Evolutionary conservation across 2,113 vertebrate genomes (phyloP).

Genomic region (Aix galericulata): DNA sequence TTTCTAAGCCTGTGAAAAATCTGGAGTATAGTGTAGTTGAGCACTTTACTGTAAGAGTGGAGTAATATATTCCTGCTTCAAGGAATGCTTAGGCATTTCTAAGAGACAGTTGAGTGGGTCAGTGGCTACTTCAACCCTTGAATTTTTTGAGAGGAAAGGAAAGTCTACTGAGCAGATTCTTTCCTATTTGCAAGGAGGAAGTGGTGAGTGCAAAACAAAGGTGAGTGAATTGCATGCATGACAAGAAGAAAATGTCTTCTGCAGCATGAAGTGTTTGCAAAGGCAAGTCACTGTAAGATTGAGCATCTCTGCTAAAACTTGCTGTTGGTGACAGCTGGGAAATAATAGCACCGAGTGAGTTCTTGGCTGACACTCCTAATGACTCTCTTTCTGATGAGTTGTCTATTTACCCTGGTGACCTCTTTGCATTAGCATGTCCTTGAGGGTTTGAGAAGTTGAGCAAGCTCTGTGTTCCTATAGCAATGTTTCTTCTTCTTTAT

Average conservation of each 20-base stretch:
- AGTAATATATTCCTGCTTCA: accelerated
- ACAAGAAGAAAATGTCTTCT: background rate
- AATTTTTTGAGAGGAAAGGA: background rate
- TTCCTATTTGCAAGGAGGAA: background rate
- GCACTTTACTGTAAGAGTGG: background rate
- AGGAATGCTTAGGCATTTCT: accelerated
- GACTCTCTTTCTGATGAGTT: background rate
- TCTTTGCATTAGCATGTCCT: background rate
- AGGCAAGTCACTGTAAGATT: background rate
- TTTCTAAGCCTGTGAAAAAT: background rate
- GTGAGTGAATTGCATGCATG: accelerated
- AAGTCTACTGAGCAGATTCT: background rate
- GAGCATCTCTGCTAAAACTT: background rate
- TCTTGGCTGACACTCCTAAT: background rate
- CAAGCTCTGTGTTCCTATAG: background rate
- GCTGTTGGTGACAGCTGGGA: accelerated
- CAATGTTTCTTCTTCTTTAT: background rate
- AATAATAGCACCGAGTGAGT: accelerated
- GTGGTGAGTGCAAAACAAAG: background rate
- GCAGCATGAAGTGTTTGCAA: background rate
- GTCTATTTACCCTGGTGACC: background rate
- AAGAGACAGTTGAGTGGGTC: accelerated
- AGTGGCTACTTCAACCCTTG: background rate
- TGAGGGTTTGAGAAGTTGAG: background rate
- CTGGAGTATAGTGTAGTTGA: background rate